Evolutionary conservation across 2,113 vertebrate genomes (phyloP).

Genomic region (Hemicordylus capensis): DNA sequence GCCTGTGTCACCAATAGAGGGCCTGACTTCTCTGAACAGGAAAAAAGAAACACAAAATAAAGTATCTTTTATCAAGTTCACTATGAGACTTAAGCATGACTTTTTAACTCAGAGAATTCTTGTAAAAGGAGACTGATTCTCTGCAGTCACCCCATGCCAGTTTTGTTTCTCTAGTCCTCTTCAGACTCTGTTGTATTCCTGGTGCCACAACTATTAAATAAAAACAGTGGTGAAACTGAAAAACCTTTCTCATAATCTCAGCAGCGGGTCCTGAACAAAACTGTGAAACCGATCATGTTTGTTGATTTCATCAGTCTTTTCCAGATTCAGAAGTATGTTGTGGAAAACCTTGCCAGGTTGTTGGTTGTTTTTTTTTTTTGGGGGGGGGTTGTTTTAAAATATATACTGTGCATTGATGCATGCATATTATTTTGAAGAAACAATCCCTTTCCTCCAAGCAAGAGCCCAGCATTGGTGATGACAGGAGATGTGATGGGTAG

Average conservation of each 20-base stretch:
- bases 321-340: background rate
- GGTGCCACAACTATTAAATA: background rate
- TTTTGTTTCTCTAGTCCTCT: background rate
- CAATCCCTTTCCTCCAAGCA: background rate
- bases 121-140: too few species aligned
- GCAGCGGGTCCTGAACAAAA: background rate
- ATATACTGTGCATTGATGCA: background rate
- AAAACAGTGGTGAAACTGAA: background rate
- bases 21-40: too few species aligned
- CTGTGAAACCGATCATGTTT: background rate
- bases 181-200: background rate
- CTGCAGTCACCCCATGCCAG: too few species aligned
- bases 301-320: background rate
- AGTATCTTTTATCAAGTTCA: too few species aligned
- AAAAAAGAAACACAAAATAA: too few species aligned
- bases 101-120: too few species aligned
- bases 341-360: background rate
- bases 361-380: background rate
- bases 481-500: background rate
- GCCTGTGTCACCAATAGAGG: too few species aligned
- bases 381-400: background rate
- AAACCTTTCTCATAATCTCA: background rate
- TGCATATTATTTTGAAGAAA: background rate
- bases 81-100: too few species aligned
- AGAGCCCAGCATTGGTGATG: background rate